phyloP scores from a whole-genome alignment of 2,797 vertebrate genomes.

The Lutjanus campechanus region DNA sequence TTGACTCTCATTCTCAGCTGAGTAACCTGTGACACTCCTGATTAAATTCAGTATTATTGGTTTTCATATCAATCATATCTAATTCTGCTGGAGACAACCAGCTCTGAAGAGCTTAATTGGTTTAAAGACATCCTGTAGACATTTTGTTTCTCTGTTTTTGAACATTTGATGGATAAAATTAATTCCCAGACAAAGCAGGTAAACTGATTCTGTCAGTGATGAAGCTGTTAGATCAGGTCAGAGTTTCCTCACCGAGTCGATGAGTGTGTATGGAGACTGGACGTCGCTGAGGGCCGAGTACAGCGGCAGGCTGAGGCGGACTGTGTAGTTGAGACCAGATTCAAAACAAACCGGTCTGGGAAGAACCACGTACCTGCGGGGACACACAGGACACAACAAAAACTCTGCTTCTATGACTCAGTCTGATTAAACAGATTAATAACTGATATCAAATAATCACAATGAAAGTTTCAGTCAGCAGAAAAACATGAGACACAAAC shows the following conservation, averaged over 20 bases:
- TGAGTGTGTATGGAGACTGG: conserved; percentile 93
- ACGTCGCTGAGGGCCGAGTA: conserved; percentile 89
- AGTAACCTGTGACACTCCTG: no score
- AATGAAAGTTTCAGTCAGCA: no score
- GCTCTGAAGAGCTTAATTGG: no score
- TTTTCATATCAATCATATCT: no score
- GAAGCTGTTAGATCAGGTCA: no score
- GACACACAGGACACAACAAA: neutral
- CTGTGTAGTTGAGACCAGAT: conserved; percentile 93
- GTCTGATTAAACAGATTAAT: no score
- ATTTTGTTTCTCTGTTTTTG: neutral
- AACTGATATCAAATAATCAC: no score
- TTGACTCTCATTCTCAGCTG: no score
- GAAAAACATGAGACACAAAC: no score
- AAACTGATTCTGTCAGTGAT: neutral
- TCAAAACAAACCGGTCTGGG: conserved; percentile 94
- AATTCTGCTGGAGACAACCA: no score
- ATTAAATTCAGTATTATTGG: no score
- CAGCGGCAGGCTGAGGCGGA: conserved; percentile 91
- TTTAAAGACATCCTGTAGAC: neutral
- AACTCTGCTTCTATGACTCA: no score
- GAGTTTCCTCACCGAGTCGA: conserved; percentile 93
- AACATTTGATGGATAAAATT: neutral
- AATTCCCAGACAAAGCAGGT: neutral
- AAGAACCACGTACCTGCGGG: conserved; percentile 89